phyloP scores from a whole-genome alignment of 2,797 vertebrate genomes.

The Carapus acus region DNA sequence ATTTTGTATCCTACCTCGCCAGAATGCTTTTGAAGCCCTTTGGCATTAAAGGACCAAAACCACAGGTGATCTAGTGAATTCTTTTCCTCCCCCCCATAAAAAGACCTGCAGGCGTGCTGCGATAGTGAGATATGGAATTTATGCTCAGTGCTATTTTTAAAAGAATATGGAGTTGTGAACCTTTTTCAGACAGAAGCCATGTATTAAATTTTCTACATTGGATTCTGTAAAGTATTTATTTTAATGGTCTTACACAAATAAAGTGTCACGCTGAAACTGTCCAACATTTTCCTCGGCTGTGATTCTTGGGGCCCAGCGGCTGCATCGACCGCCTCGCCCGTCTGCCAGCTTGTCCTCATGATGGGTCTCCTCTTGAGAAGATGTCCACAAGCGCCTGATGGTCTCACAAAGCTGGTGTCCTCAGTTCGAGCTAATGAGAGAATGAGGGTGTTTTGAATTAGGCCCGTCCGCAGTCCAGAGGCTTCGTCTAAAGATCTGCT shows the following conservation, averaged over 20 bases:
- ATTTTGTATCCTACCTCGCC: conserved; percentile 70
- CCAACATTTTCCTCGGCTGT: no score
- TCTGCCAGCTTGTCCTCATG: no score
- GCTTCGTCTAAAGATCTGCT: no score
- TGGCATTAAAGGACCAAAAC: conserved; percentile 65
- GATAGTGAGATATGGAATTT: conserved; percentile 48
- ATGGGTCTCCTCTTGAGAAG: no score
- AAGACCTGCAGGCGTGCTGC: conserved; percentile 50
- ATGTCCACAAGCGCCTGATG: no score
- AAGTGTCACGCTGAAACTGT: conserved; percentile 66
- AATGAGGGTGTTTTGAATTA: no score
- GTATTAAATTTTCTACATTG: conserved; percentile 82
- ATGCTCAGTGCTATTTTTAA: conserved; percentile 69
- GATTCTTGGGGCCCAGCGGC: no score
- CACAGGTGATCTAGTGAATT: conserved; percentile 37
- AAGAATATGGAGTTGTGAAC: conserved; percentile 70
- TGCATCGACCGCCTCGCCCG: no score
- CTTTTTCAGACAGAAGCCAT: conserved; percentile 75
- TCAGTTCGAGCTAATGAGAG: no score
- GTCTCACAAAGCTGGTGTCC: no score
- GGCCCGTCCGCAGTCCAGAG: no score
- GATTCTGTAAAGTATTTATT: conserved; percentile 88
- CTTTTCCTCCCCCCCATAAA: conserved; percentile 26
- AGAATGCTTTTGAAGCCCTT: conserved; percentile 50
- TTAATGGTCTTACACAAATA: conserved; percentile 81